Conservation (phyloP, 2,113 vertebrate genomes). For the Hyla sarda region DNA sequence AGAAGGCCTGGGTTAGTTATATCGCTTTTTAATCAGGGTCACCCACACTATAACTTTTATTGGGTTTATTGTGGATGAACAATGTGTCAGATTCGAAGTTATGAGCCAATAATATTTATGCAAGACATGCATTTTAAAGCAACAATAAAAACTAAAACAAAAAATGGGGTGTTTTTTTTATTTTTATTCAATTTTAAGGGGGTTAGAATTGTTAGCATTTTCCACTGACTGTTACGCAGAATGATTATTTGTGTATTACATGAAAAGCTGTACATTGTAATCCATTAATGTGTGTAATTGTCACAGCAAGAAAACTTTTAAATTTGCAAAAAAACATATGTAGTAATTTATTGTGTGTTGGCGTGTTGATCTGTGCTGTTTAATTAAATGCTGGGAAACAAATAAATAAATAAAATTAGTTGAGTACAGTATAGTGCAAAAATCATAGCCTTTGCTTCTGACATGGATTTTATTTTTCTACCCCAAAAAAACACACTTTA, state of each 20-base stretch:
- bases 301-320: conserved; percentile 40
- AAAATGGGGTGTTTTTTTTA: too few relatives aligned
- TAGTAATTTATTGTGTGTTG: conserved; percentile 41
- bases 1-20: too few relatives aligned
- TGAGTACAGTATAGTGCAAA: conserved; percentile 16
- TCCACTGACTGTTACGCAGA: neutral
- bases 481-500: conserved; percentile 11
- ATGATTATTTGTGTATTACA: conserved; percentile 23
- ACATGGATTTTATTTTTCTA: neutral
- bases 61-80: too few relatives aligned
- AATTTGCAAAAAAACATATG: conserved; percentile 38
- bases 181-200: too few relatives aligned
- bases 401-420: conserved; percentile 1
- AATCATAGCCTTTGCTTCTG: conserved; percentile 15
- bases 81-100: too few relatives aligned
- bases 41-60: too few relatives aligned
- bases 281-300: conserved; percentile 45
- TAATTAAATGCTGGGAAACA: conserved; percentile 49
- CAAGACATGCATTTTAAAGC: too few relatives aligned
- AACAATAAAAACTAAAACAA: too few relatives aligned
- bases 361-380: conserved; percentile 12
- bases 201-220: too few relatives aligned
- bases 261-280: conserved; percentile 10
- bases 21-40: too few relatives aligned
- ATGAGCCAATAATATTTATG: too few relatives aligned